Conservation (phyloP, 2,797 vertebrate species). For the Poecilia gillii region DNA sequence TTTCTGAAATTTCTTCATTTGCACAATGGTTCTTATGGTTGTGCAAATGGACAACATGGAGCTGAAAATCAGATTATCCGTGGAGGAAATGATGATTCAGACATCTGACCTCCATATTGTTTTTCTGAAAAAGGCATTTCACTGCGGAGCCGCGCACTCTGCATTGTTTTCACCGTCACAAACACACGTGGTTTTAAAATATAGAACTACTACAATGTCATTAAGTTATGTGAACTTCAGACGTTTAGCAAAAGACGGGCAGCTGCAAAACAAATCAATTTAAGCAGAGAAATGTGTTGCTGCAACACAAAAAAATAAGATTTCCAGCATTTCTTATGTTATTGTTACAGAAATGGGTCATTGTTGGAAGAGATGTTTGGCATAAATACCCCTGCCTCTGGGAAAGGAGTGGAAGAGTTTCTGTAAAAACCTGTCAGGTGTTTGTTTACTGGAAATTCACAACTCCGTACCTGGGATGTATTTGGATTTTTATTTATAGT, state of each 20-base stretch:
- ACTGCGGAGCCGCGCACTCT: conserved; percentile 32
- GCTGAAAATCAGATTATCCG: not conserved
- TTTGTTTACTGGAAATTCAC: not conserved
- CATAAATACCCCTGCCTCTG: not conserved
- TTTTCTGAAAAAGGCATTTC: conserved; percentile 28
- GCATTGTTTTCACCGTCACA: conserved; percentile 38
- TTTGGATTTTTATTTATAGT: no score
- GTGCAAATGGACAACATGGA: not conserved
- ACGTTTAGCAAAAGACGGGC: not conserved
- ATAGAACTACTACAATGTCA: conserved; percentile 17
- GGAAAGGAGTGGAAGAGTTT: not conserved
- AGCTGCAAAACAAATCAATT: not conserved
- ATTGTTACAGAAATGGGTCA: not conserved
- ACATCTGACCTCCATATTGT: not conserved
- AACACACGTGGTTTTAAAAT: conserved; percentile 16
- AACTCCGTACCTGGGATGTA: not conserved
- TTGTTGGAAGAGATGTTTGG: not conserved
- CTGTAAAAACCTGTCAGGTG: not conserved
- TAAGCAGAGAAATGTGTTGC: not conserved
- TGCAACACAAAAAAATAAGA: not conserved
- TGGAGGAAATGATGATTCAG: not conserved
- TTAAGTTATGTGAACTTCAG: conserved; percentile 9
- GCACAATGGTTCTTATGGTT: not conserved
- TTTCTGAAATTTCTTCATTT: not conserved
- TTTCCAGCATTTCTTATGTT: not conserved